Evolutionary conservation across 2,113 vertebrate genomes (phyloP), one percentile per base, ranked within the genome.

Genomic region (Paratilapia polleni): DNA sequence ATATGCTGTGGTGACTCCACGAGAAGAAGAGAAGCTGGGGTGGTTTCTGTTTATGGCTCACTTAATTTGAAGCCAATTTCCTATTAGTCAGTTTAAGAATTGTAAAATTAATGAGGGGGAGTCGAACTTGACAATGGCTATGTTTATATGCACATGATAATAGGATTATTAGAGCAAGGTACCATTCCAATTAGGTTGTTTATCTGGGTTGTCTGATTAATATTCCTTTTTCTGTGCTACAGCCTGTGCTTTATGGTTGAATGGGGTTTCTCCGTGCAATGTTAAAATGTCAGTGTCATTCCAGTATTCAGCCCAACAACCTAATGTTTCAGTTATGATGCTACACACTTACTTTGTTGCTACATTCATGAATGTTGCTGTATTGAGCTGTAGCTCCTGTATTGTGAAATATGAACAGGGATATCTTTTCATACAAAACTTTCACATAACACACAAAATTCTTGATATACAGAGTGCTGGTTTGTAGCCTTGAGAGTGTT

Each of bases 141-240:
- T 77, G 56, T 79, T 79, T 61, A 80, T 70, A 87, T 88, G 83
- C 58, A 66, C 57, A 66, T 80, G 57, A 77, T 84, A 84, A 87
- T 86, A 24, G 17, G 24, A 90, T 88, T 59, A 85, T 86, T 63
- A 82, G 22, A 59, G 38, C 31, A 54, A 63, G 22, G 22, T 63
- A 77, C 68, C 60, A 52, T 70, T 64, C 58, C 70, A 80, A 54
- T 84, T 64, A 62, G 10, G 73, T 10, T 74, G 43, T 70, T 85
- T 81, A 61, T 66, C 73, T 43, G 34, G 31, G 43, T 9, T 26
- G 77, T 74, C 54, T 24, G 52, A 85, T 77, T 85, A 75, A 64
- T 82, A 66, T 73, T 70, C 58, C 24, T 31, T 14, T 80, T 52
- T 81, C 60, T 22, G 60, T 73, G 36, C 36, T 20, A 36, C 62